phyloP scores from a whole-genome alignment of 1,140 invertebrate species.

The Drosophila nikananu region DNA sequence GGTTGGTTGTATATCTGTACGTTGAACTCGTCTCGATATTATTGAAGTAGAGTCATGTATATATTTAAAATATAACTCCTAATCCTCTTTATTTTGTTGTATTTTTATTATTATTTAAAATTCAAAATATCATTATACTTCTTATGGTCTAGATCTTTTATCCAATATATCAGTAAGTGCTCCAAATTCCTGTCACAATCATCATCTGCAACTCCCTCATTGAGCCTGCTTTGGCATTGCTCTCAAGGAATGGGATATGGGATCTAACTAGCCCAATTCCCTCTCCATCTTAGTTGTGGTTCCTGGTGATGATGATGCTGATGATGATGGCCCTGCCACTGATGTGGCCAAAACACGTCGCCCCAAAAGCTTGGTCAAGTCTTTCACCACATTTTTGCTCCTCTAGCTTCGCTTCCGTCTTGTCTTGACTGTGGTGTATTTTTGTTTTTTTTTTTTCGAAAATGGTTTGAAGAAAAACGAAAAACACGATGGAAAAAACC shows the following conservation, averaged over 20 bases:
- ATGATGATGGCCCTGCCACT: constrained; percentile 50
- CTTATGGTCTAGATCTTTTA: not conserved
- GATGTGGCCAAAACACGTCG: constrained; percentile 61
- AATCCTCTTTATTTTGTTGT: not conserved
- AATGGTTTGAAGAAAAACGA: constrained; percentile 22
- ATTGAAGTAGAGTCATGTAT: not conserved
- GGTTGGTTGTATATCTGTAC: constrained; percentile 1
- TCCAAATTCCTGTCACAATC: constrained; percentile 40
- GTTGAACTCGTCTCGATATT: constrained; percentile 15
- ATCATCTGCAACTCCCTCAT: constrained; percentile 29
- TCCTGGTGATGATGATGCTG: constrained; percentile 26
- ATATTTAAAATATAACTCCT: not conserved
- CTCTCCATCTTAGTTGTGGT: constrained; percentile 1
- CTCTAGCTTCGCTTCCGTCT: constrained; percentile 27
- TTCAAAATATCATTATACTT: not conserved
- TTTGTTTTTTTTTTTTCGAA: constrained; percentile 29
- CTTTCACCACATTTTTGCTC: constrained; percentile 57
- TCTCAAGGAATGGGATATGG: constrained; percentile 26
- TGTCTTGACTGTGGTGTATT: constrained; percentile 15
- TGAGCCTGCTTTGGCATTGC: constrained; percentile 34
- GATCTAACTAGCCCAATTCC: constrained; percentile 20
- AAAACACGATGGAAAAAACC: constrained; percentile 20
- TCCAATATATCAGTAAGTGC: not conserved
- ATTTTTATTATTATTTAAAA: no score
- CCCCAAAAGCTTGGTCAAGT: constrained; percentile 52